Evolutionary conservation across 2,113 vertebrate species (phyloP), one percentile per base, ranked within the genome.

Genomic region (Hippocampus guttulatus): DNA sequence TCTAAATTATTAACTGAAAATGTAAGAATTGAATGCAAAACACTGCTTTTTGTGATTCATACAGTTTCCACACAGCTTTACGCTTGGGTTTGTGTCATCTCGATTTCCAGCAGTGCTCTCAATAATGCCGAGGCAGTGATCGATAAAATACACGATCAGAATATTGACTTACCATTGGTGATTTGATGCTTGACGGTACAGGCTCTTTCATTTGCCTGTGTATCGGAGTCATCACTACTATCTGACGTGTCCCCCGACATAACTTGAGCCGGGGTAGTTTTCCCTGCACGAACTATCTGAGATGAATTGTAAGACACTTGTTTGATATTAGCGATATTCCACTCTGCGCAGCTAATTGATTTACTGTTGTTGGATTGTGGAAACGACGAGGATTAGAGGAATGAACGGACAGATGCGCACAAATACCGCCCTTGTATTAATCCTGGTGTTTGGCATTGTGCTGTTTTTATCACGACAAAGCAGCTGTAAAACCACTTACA

Each of bases 111-210:
- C 33, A 38, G 33, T 38, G 33, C 33, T 38, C 33, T 60, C 7
- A 60, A 30, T 5, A 30, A 30, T 16, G 25, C 2, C 30, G 21
- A 9, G 9, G 18, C 30, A 38, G 16, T 62, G 61, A 40, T n/a
- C 10, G 33, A 63, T n/a, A 38, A 21, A 3, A 20, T 2, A 9
- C 15, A 11, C 5, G 3, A n/a, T 55, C 54, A 18, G 3, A 63
- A 63, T 33, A 20, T n/a, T 33, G 12, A 89, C 91, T 81, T 86
- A 93, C 92, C 92, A 81, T 91, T 92, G 23, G 92, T 93, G 81
- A 93, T 93, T 20, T 92, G 86, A 72, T 90, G 92, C 85, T 92
- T 90, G 84, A 93, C 91, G 33, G 92, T 93, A 20, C 88, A 89
- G 75, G 82, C 84, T 75, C 80, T 88, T 67, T 88, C 85, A 73